A percentile compares a stretch with the other conserved stretches of the same genome.
Evolutionary conservation across 2,113 vertebrate species (phyloP).

Genomic region (Grammomys surdaster): DNA sequence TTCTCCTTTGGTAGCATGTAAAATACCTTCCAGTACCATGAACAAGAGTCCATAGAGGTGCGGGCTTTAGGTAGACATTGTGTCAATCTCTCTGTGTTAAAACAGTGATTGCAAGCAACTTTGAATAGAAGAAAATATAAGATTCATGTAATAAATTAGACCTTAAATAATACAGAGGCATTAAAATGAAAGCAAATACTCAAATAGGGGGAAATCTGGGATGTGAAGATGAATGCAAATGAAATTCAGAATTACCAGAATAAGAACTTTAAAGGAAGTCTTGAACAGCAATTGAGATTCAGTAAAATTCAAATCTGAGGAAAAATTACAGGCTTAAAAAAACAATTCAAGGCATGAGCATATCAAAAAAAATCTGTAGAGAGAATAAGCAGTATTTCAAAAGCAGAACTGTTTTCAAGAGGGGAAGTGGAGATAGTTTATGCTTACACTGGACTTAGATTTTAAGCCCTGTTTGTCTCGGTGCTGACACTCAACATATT

Average conservation of each 20-base stretch:
- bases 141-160: constrained; percentile 15
- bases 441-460: not conserved
- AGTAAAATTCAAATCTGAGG: constrained; percentile 43
- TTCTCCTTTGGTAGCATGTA: not conserved
- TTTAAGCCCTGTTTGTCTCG: not conserved
- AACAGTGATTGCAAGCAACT: constrained; percentile 52
- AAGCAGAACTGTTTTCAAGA: not conserved
- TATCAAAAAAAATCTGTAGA: not conserved
- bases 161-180: not conserved
- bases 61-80: not conserved
- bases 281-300: not conserved
- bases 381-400: not conserved
- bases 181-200: constrained; percentile 35
- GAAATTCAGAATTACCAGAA: constrained; percentile 39
- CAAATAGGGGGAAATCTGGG: not conserved
- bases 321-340: not conserved
- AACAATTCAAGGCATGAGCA: constrained; percentile 21
- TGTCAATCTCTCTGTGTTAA: not conserved
- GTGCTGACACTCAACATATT: not conserved
- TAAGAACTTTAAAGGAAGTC: constrained; percentile 40
- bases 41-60: not conserved
- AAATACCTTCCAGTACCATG: not conserved
- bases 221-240: constrained; percentile 45
- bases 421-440: not conserved
- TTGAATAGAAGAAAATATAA: constrained; percentile 38